Percentiles rank a stretch among this genome's conserved stretches.
Conservation (phyloP, 2,797 vertebrate species). For the Microctenopoma stevenorrisi region DNA sequence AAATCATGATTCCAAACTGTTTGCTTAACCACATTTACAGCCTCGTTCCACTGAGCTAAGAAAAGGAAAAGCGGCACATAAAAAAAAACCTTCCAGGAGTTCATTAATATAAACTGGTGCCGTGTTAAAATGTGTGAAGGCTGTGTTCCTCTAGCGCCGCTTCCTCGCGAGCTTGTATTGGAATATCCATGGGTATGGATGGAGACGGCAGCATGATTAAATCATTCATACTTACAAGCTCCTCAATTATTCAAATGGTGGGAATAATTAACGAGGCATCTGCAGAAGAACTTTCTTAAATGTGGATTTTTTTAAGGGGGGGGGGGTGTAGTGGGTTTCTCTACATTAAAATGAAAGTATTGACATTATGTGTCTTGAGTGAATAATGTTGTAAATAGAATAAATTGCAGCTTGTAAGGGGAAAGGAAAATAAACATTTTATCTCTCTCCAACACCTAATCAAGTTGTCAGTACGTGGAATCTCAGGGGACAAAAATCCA, state of each 20-base stretch:
- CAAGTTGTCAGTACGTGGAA: background rate
- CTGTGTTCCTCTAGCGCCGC: conserved; percentile 15
- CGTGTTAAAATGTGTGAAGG: conserved; percentile 37
- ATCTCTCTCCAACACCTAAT: background rate
- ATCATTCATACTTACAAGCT: conserved; percentile 75
- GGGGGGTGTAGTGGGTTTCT: conserved; percentile 9
- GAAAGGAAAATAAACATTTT: background rate
- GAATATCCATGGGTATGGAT: conserved; percentile 35
- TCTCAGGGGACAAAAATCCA: background rate
- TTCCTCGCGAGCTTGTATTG: conserved; percentile 37
- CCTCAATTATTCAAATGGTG: conserved; percentile 75
- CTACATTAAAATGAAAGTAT: conserved; percentile 8
- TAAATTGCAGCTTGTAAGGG: conserved; percentile 4
- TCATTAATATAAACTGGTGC: conserved; percentile 53
- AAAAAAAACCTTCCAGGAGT: conserved; percentile 38
- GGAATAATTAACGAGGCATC: conserved; percentile 75
- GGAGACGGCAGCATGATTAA: conserved; percentile 51
- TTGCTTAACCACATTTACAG: conserved; percentile 20
- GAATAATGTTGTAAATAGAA: conserved; percentile 13
- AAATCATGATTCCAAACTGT: conserved; percentile 5
- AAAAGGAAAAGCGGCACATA: conserved; percentile 23
- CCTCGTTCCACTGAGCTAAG: background rate
- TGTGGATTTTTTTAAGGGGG: conserved; percentile 17
- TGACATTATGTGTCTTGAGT: conserved; percentile 14
- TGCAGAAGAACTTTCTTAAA: conserved; percentile 60